Percentiles rank a stretch among this genome's conserved stretches.
Conservation (phyloP, 2,797 vertebrate genomes). For the Pempheris klunzingeri region DNA sequence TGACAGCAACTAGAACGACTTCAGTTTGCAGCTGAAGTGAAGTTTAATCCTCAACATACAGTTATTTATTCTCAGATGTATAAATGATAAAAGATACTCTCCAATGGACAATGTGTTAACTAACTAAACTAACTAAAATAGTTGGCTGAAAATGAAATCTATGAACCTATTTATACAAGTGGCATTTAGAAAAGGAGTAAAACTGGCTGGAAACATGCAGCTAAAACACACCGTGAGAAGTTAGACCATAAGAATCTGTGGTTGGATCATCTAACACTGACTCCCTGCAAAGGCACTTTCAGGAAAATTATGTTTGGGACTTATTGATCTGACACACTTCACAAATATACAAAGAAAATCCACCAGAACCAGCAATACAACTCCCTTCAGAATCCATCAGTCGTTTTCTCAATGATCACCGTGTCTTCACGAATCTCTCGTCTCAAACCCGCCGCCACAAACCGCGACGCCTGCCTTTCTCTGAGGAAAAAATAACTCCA, state of each 20-base stretch:
- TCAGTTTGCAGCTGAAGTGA: not conserved
- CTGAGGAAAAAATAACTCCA: not conserved
- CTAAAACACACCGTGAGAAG: not conserved
- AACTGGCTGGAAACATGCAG: not conserved
- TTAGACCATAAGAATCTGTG: not conserved
- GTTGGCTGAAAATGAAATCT: not conserved
- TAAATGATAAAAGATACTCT: not conserved
- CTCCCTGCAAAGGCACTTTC: not conserved
- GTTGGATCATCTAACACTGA: not conserved
- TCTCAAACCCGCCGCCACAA: not conserved
- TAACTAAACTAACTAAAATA: not conserved
- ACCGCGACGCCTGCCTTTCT: not conserved
- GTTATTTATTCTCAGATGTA: too few species aligned
- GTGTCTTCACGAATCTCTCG: not conserved
- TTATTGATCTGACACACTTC: not conserved
- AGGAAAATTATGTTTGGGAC: not conserved
- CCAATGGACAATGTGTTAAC: not conserved
- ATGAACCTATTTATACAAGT: not conserved
- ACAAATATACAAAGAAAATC: not conserved
- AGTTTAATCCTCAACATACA: not conserved
- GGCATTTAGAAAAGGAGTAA: not conserved
- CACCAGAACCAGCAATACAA: conserved; percentile 4
- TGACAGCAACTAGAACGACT: not conserved
- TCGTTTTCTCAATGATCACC: not conserved
- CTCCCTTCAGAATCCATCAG: conserved; percentile 15